Evolutionary conservation across 2,888 invertebrate genomes (phyloP).

Genomic region (Leptinotarsa peninsularis): DNA sequence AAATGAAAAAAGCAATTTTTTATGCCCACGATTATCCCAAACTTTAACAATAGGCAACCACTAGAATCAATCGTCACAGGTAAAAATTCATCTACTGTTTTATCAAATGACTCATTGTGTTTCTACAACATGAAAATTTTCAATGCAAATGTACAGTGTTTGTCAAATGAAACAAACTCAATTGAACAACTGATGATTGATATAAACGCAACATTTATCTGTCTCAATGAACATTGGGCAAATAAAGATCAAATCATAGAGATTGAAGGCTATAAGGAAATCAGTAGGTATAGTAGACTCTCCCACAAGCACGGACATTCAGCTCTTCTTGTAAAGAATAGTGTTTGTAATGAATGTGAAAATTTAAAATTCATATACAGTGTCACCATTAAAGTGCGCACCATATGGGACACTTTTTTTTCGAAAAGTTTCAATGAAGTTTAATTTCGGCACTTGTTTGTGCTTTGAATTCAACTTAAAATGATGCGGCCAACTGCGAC

Average conservation of each 20-base stretch:
- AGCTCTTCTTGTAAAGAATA: slow-evolving; percentile 13
- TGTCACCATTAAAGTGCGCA: no score
- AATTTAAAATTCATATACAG: slow-evolving; percentile 1
- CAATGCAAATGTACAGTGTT: slow-evolving; percentile 21
- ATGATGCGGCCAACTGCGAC: no score
- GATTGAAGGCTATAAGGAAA: slow-evolving; percentile 18
- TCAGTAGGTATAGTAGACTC: slow-evolving; percentile 21
- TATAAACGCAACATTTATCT: slow-evolving; percentile 13
- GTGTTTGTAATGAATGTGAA: neutral
- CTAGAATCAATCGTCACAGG: slow-evolving; percentile 2
- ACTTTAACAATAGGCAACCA: neutral
- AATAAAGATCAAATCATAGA: slow-evolving; percentile 23
- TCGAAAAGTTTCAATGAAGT: no score
- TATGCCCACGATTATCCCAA: slow-evolving; percentile 10
- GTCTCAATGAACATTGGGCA: slow-evolving; percentile 22
- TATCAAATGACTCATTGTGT: slow-evolving; percentile 6
- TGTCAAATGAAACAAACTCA: slow-evolving; percentile 11
- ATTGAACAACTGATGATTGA: slow-evolving; percentile 21
- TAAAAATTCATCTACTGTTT: neutral
- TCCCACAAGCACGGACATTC: slow-evolving; percentile 12
- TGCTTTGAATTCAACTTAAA: no score
- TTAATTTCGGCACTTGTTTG: no score
- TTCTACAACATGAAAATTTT: slow-evolving; percentile 3
- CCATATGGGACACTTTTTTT: no score
- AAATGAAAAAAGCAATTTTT: slow-evolving; percentile 10